These are phyloP conservation scores for Goniozus legneri DNA, from an alignment of 1,140 invertebrate species.

Conservation along the genomic window DNA sequence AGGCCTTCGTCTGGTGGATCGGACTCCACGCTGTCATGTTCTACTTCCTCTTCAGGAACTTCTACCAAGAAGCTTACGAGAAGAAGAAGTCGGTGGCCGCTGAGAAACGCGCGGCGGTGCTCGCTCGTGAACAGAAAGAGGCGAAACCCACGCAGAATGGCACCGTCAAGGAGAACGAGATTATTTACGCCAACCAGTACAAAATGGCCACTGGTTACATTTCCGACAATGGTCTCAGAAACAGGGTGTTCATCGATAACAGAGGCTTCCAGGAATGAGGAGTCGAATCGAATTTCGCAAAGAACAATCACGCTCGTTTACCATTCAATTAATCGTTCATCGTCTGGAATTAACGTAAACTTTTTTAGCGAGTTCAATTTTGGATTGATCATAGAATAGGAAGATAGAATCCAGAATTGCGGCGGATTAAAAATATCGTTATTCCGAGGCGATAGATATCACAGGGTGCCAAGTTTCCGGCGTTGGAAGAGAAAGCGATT, in stretches of 20 bases:
- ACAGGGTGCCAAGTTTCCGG: no score
- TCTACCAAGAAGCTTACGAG: constrained; percentile 69
- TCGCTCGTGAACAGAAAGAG: constrained; percentile 21
- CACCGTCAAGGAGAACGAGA: constrained; percentile 12
- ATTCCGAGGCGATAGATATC: no score
- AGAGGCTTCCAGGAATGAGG: constrained; percentile 25
- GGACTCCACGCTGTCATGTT: constrained; percentile 74
- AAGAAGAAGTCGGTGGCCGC: constrained; percentile 27
- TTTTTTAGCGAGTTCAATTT: no score
- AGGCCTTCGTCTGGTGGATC: constrained; percentile 69
- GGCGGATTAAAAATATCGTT: no score
- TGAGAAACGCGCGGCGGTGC: not conserved
- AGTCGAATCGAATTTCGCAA: no score
- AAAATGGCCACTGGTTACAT: constrained; percentile 51
- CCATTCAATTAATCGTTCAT: no score
- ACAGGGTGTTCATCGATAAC: constrained; percentile 49
- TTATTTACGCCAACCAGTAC: constrained; percentile 42
- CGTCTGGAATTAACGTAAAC: no score
- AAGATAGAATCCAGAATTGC: no score
- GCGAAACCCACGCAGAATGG: constrained; percentile 13
- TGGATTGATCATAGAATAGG: no score
- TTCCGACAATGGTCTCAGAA: constrained; percentile 43
- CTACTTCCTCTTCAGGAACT: constrained; percentile 73
- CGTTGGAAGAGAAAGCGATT: no score
- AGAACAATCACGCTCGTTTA: no score